A percentile compares a stretch with the other conserved stretches of the same genome.
These are phyloP conservation scores for Callipepla californica DNA, from an alignment of 2,113 vertebrate genomes.

Conservation along the genomic window DNA sequence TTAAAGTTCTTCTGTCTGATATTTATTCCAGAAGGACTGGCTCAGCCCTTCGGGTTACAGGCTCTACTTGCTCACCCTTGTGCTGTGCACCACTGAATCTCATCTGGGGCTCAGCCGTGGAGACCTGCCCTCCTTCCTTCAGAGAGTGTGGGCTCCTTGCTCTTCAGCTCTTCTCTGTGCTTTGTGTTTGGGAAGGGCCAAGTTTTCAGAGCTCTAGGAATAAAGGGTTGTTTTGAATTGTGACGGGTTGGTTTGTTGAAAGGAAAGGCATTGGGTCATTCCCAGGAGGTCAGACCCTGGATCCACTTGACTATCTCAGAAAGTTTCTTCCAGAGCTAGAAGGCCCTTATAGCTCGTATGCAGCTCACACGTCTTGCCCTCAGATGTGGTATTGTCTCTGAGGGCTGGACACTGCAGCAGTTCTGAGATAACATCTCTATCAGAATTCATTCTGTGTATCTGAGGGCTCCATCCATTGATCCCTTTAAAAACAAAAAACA, in stretches of 20 bases:
- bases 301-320: neutral
- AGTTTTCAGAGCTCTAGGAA: neutral
- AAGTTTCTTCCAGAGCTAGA: neutral
- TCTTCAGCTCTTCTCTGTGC: neutral
- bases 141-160: neutral
- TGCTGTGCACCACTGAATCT: neutral
- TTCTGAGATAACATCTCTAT: neutral
- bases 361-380: neutral
- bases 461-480: neutral
- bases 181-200: neutral
- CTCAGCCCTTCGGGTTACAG: neutral
- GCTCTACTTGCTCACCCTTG: neutral
- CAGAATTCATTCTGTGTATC: neutral
- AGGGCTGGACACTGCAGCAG: fast-evolving
- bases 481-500: neutral
- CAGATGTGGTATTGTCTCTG: neutral
- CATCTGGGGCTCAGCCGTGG: fast-evolving
- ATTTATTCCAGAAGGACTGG: neutral
- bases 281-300: neutral
- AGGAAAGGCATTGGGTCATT: neutral
- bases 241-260: neutral
- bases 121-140: neutral
- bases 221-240: neutral
- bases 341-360: neutral
- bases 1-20: neutral